Evolutionary conservation across 2,888 invertebrate species (phyloP), one percentile per base, ranked within the genome.

Genomic region (Pachydiplax longipennis): DNA sequence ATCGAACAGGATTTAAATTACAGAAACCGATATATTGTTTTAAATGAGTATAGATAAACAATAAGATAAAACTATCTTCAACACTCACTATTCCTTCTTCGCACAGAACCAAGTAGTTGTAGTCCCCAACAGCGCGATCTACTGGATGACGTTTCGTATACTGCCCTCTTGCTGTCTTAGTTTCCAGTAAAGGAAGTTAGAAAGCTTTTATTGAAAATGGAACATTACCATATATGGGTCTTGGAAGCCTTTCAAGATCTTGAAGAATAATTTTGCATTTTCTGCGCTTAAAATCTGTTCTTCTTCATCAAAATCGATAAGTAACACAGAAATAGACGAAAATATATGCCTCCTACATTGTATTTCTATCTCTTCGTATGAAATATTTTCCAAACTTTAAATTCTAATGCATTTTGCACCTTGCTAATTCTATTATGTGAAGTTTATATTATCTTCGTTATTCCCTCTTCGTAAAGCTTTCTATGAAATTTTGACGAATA

Each of bases 171-270:
- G 35, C 87, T 61, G 87, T 87, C 73, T n/a, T 87, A 58, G 87
- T 5, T 61, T 87, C 87, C 87, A 13, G 13, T 87, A 87, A 87
- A 87, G 87, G 87, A 87, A 87, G 87, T 87, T 87, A 87, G 87
- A 87, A 61, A 87, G 87, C 87, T 61, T 35, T 61, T 61, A 25
- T 61, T 61, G 87, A 87, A 87, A 87, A 87, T 58, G 37, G 87
- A 87, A 87, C 87, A 87, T 87, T 35, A 65, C 87, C 87, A 65
- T 87, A 87, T 87, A 87, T 65, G 87, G 87, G 22, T 53, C n/a
- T 87, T 87, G 87, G 61, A 87, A 87, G 61, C 37, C 61, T 37
- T 61, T 18, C 87, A 87, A 87, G 87, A 87, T 37, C 58, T 61
- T 22, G 15, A 65, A 87, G 61, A 37, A 40, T 22, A 22, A 65